A percentile compares a stretch with the other conserved stretches of the same genome.
Conservation (phyloP, 2,113 vertebrate species). For the Pyrgilauda ruficollis region DNA sequence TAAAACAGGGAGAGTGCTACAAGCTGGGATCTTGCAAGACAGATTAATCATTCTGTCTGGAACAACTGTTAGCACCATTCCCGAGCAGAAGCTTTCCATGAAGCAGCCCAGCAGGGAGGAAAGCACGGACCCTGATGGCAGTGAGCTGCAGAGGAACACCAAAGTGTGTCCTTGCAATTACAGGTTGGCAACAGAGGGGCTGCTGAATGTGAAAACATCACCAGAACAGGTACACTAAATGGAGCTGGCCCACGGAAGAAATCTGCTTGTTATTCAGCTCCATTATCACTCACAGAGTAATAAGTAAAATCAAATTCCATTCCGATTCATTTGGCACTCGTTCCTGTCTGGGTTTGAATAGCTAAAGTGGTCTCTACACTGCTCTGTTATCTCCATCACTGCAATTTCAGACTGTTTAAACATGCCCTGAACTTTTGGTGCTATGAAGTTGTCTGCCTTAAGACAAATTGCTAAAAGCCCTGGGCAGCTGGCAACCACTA, state of each 20-base stretch:
- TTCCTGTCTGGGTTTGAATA: not conserved
- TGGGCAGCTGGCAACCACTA: not conserved
- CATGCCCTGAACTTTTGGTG: not conserved
- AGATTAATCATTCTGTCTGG: not conserved
- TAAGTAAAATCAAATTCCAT: not conserved
- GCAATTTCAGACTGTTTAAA: not conserved
- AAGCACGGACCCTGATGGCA: accelerated
- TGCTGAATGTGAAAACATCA: not conserved
- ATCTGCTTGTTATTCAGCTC: not conserved
- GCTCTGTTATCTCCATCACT: not conserved
- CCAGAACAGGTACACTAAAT: not conserved
- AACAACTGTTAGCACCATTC: not conserved
- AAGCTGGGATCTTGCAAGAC: not conserved
- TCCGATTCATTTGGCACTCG: not conserved
- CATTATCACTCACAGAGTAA: not conserved
- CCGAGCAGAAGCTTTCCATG: not conserved
- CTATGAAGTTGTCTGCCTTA: not conserved
- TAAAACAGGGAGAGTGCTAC: not conserved
- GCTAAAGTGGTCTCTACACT: not conserved
- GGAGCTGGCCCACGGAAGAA: not conserved
- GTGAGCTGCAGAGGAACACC: not conserved
- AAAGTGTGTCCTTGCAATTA: not conserved
- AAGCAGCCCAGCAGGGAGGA: not conserved
- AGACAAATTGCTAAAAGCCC: not conserved
- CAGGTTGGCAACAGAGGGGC: not conserved